Evolutionary conservation across 1,140 invertebrate genomes (phyloP).

Genomic region (Papilio polytes): DNA sequence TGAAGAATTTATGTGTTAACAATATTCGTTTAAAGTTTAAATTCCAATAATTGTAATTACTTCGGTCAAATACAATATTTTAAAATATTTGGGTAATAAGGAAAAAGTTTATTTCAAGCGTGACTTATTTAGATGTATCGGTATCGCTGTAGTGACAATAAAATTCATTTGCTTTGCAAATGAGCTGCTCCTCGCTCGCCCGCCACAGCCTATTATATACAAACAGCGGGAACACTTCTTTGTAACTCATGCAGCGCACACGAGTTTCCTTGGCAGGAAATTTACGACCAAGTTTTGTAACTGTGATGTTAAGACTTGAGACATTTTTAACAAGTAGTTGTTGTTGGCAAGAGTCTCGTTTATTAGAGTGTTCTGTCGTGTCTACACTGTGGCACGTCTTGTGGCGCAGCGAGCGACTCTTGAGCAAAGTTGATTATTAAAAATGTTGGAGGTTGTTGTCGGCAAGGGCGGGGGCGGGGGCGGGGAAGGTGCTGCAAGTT

Average conservation of each 20-base stretch:
- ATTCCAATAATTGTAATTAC: not conserved
- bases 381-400: not conserved
- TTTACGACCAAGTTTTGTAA: not conserved
- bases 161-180: not conserved
- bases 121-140: not conserved
- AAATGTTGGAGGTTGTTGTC: conserved; percentile 13
- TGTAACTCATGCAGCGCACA: not conserved
- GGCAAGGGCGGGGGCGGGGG: not conserved
- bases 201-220: not conserved
- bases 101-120: not conserved
- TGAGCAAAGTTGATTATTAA: conserved; percentile 15
- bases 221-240: not conserved
- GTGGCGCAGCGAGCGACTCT: conserved; percentile 6
- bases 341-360: not conserved
- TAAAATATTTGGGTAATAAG: not conserved
- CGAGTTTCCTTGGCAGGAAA: not conserved
- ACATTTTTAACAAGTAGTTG: too few relatives aligned
- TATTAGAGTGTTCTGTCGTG: not conserved
- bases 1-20: not conserved
- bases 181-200: not conserved
- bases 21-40: not conserved
- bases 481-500: not conserved
- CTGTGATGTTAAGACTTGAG: too few relatives aligned
- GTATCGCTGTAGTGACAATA: not conserved
- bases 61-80: not conserved